Evolutionary conservation across 1,140 invertebrate genomes (phyloP).

Genomic region (Formica exsecta): DNA sequence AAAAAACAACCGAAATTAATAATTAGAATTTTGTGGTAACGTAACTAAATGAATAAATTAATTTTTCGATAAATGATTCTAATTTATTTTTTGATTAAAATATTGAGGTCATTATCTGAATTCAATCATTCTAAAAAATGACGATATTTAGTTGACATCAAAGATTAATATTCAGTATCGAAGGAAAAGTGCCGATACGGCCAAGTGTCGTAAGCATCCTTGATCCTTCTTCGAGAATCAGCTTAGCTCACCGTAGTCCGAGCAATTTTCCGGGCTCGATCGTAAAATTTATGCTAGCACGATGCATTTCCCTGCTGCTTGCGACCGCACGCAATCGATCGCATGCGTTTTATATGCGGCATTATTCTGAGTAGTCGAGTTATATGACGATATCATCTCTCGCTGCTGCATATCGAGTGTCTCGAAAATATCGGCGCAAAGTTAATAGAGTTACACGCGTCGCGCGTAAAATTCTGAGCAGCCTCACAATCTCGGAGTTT

Average conservation of each 20-base stretch:
- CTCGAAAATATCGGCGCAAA: constrained; percentile 50
- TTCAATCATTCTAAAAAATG: not conserved
- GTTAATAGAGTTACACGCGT: constrained; percentile 25
- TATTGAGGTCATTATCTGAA: not conserved
- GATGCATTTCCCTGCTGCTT: constrained; percentile 62
- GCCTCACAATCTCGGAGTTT: constrained; percentile 20
- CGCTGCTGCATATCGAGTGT: constrained; percentile 6
- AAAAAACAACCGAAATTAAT: constrained; percentile 2
- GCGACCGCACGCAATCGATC: constrained; percentile 46
- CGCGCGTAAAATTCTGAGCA: constrained; percentile 45
- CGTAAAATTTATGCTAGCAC: constrained; percentile 79
- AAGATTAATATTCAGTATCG: not conserved
- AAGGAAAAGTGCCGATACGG: not conserved
- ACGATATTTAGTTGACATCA: not conserved
- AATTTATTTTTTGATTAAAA: not conserved
- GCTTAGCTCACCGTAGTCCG: constrained; percentile 67
- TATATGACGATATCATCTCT: constrained; percentile 47
- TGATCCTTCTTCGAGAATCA: constrained; percentile 44
- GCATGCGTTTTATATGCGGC: constrained; percentile 42
- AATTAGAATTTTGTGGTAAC: not conserved
- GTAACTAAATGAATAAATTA: not conserved
- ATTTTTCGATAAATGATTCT: not conserved
- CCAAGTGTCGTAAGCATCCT: constrained; percentile 8
- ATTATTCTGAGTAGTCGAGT: constrained; percentile 49
- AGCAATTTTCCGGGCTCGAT: constrained; percentile 75